These are phyloP conservation scores for Gnathonemus echidnorhynchus DNA, from an alignment of 2,113 vertebrate species.

Conservation along the genomic window DNA sequence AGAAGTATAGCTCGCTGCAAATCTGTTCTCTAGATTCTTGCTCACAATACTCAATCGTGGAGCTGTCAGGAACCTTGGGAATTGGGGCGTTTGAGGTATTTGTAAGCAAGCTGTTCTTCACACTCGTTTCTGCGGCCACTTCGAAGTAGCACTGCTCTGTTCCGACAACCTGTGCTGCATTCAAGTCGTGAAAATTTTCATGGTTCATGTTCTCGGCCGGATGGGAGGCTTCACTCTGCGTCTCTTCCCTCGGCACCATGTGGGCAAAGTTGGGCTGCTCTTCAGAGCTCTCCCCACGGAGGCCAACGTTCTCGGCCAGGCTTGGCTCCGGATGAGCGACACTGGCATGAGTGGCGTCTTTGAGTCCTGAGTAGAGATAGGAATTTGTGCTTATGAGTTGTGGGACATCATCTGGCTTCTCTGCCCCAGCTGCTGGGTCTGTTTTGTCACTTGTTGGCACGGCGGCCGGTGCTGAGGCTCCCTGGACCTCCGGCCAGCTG, in stretches of 20 bases:
- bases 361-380: constrained; percentile 48
- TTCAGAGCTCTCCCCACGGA: constrained; percentile 8
- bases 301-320: not conserved
- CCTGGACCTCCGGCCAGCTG: constrained; percentile 6
- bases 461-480: constrained; percentile 7
- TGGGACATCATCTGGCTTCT: constrained; percentile 44
- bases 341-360: constrained; percentile 26
- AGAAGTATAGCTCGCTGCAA: constrained; percentile 28
- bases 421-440: constrained; percentile 16
- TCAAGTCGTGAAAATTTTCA: not conserved
- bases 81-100: constrained; percentile 34
- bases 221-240: constrained; percentile 11
- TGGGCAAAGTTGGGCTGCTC: not conserved
- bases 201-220: constrained; percentile 9
- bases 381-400: constrained; percentile 46
- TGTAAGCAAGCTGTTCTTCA: constrained; percentile 21
- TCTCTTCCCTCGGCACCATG: not conserved
- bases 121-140: constrained; percentile 12
- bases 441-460: not conserved
- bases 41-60: constrained; percentile 14
- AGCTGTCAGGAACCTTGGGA: constrained; percentile 18
- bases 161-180: not conserved
- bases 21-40: constrained; percentile 21
- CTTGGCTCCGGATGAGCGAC: constrained; percentile 35
- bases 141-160: constrained; percentile 27